Evolutionary conservation across 2,113 vertebrate species (phyloP).

Genomic region (Hippocampus zosterae): DNA sequence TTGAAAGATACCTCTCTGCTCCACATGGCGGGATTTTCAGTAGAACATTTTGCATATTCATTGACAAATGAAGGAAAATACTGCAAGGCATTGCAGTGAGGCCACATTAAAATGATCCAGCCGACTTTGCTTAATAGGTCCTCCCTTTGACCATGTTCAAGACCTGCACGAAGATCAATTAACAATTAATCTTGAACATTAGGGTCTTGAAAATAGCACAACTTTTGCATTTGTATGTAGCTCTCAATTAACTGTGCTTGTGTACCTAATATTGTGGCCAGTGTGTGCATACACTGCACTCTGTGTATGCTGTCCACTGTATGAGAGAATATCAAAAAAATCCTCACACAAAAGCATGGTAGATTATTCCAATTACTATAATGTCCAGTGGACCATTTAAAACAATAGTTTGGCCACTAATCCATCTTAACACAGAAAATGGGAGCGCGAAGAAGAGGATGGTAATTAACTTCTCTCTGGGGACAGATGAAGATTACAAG

Average conservation of each 20-base stretch:
- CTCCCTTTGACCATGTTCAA: too few species aligned
- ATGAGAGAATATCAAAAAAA: not conserved
- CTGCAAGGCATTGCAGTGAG: too few species aligned
- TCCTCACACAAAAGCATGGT: not conserved
- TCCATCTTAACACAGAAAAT: conserved; percentile 25
- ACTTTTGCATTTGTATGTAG: not conserved
- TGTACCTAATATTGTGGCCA: not conserved
- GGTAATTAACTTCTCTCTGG: conserved; percentile 42
- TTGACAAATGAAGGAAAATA: too few species aligned
- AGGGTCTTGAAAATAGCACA: not conserved
- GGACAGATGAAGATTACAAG: conserved; percentile 34
- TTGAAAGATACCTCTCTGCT: too few species aligned
- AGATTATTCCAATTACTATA: conserved; percentile 1
- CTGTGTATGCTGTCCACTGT: not conserved
- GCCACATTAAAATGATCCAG: too few species aligned
- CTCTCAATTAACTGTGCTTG: not conserved
- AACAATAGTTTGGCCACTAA: conserved; percentile 15
- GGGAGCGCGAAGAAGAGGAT: conserved; percentile 15
- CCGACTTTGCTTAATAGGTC: too few species aligned
- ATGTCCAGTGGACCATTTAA: not conserved
- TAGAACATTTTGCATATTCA: too few species aligned
- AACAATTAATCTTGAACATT: not conserved
- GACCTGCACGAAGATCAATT: too few species aligned
- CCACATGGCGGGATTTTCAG: too few species aligned
- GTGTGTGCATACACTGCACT: not conserved